Percentiles rank a stretch among this genome's conserved stretches.
phyloP scores from a whole-genome alignment of 2,888 invertebrate genomes.

The Macropis europaea region DNA sequence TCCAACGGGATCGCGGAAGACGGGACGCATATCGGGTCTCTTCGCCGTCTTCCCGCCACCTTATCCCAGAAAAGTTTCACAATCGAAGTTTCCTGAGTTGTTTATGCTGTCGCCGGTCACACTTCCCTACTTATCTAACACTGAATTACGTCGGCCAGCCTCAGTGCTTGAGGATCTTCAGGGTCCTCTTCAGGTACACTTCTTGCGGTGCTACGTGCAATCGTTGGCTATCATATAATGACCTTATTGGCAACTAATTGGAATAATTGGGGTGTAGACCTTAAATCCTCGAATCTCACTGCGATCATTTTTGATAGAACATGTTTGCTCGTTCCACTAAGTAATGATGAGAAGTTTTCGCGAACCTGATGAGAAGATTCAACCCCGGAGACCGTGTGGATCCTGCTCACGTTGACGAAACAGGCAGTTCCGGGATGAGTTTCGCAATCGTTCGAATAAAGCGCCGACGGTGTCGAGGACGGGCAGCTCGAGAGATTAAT shows the following conservation, averaged over 20 bases:
- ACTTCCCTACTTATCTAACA: conserved; percentile 32
- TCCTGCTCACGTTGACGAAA: not conserved
- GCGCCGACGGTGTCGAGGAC: conserved; percentile 12
- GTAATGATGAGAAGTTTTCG: too few relatives aligned
- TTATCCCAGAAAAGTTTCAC: conserved; percentile 75
- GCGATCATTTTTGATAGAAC: too few relatives aligned
- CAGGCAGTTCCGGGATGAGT: conserved; percentile 38
- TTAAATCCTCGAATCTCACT: too few relatives aligned
- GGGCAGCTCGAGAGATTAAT: conserved; percentile 64
- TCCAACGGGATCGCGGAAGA: conserved; percentile 52
- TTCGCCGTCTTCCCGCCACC: conserved; percentile 56
- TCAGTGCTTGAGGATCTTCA: conserved; percentile 48
- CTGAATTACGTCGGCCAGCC: conserved; percentile 51
- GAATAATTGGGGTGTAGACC: not conserved
- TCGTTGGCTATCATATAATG: too few relatives aligned
- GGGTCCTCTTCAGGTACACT: conserved; percentile 15
- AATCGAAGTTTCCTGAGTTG: conserved; percentile 78
- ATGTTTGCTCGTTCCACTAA: too few relatives aligned
- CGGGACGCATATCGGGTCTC: conserved; percentile 66
- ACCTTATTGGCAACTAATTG: too few relatives aligned
- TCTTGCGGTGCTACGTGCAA: not conserved
- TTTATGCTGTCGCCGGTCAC: conserved; percentile 69
- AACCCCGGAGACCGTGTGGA: too few relatives aligned
- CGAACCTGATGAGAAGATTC: too few relatives aligned
- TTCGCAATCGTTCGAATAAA: conserved; percentile 19